Conservation (phyloP, 2,113 vertebrate species). For the Dolichallabes microphthalmus region DNA sequence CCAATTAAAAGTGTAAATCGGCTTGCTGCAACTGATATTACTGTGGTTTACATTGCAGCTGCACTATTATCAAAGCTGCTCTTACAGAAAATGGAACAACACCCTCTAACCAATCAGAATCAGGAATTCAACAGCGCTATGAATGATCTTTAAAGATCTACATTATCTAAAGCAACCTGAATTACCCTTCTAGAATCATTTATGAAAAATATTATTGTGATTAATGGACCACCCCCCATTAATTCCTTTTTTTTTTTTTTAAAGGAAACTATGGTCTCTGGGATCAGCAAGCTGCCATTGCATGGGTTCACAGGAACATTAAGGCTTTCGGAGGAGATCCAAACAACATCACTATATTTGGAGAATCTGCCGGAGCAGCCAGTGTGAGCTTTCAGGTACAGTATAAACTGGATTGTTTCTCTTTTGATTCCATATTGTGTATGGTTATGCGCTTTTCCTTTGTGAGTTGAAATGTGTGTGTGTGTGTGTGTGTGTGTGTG, state of each 20-base stretch:
- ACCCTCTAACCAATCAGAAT: not conserved
- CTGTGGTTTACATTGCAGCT: not conserved
- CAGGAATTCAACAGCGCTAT: not conserved
- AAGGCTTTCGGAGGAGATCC: slow-evolving; percentile 87
- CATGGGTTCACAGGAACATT: slow-evolving; percentile 96
- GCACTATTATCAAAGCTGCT: not conserved
- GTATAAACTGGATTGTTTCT: not conserved
- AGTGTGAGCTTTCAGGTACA: slow-evolving; percentile 87
- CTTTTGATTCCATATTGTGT: not conserved
- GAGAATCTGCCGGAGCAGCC: slow-evolving; percentile 84
- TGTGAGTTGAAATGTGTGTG: not conserved
- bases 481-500: slow-evolving; percentile 21
- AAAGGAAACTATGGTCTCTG: slow-evolving; percentile 88
- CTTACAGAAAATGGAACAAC: not conserved
- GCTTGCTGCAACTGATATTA: not conserved
- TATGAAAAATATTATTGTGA: not conserved
- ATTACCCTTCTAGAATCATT: not conserved
- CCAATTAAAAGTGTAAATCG: not conserved
- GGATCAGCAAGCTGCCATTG: slow-evolving; percentile 92
- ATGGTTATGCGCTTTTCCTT: not conserved
- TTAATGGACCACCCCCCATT: not conserved
- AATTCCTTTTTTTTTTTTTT: slow-evolving; percentile 42
- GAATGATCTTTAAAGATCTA: not conserved
- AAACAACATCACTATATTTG: slow-evolving; percentile 87
- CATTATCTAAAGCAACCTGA: not conserved